A percentile compares a stretch with the other conserved stretches of the same genome.
Conservation (phyloP, 2,888 invertebrate species). For the Willowsia nigromaculata region DNA sequence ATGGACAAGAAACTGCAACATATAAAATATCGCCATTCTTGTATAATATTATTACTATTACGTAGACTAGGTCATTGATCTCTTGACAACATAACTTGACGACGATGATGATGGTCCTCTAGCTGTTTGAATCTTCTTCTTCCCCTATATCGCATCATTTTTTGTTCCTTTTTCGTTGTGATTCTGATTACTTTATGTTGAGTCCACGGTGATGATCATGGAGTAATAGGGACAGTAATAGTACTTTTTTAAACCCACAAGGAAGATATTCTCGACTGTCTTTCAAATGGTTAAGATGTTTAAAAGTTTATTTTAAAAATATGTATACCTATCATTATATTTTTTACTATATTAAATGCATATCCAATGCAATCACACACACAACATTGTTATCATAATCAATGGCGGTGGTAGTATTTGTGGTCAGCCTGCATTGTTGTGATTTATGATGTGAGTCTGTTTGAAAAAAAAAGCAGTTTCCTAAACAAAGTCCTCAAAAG, state of each 20-base stretch:
- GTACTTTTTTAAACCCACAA: not conserved
- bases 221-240: slow-evolving; percentile 6
- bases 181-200: slow-evolving; percentile 9
- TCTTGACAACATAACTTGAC: slow-evolving; percentile 38
- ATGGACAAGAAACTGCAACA: slow-evolving; percentile 38
- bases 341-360: not conserved
- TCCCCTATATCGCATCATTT: not conserved
- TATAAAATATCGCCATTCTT: slow-evolving; percentile 33
- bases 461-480: slow-evolving; percentile 9
- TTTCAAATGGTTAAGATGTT: not conserved
- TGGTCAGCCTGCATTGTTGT: slow-evolving; percentile 8
- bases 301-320: not conserved
- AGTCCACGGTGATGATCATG: slow-evolving; percentile 23
- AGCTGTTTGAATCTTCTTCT: not conserved
- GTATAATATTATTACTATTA: slow-evolving; percentile 32
- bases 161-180: not conserved
- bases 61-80: slow-evolving; percentile 41
- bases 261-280: not conserved
- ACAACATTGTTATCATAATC: slow-evolving; percentile 10
- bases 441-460: not conserved
- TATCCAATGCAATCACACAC: not conserved
- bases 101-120: slow-evolving; percentile 4
- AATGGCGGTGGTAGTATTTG: not conserved
- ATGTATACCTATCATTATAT: not conserved
- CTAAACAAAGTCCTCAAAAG: slow-evolving; percentile 31